These are phyloP conservation scores for Grammomys surdaster DNA, from an alignment of 2,113 vertebrate genomes.

Conservation along the genomic window DNA sequence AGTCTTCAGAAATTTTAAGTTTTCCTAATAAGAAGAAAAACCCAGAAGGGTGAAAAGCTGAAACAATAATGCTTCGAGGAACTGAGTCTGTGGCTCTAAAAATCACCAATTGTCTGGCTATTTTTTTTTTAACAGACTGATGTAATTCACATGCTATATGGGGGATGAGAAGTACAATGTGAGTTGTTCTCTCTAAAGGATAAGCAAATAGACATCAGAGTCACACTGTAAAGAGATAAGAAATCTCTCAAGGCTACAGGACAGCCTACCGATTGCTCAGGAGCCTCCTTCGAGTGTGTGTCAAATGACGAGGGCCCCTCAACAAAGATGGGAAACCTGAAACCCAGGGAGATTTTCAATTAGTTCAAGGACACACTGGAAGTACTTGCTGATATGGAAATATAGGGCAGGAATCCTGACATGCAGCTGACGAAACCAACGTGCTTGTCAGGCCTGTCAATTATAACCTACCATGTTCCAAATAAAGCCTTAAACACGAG, in stretches of 20 bases:
- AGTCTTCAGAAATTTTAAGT: slow-evolving; percentile 36
- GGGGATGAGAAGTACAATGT: background rate
- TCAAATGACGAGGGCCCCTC: slow-evolving; percentile 74
- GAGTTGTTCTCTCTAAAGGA: slow-evolving; percentile 46
- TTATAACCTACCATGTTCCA: slow-evolving; percentile 77
- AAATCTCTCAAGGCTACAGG: slow-evolving; percentile 56
- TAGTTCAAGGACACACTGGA: slow-evolving; percentile 82
- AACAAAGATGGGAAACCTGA: slow-evolving; percentile 73
- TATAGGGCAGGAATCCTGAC: slow-evolving; percentile 83
- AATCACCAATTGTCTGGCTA: background rate
- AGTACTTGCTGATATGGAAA: slow-evolving; percentile 80
- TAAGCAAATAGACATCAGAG: slow-evolving; percentile 63
- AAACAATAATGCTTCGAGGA: background rate
- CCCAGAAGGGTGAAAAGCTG: background rate
- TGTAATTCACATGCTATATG: slow-evolving; percentile 54
- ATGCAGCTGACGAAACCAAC: slow-evolving; percentile 75
- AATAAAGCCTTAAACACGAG: slow-evolving; percentile 67
- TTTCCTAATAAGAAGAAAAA: slow-evolving; percentile 21
- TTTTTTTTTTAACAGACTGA: background rate
- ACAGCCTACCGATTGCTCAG: background rate
- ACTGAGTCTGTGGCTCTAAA: background rate
- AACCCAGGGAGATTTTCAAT: slow-evolving; percentile 84
- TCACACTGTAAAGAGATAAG: slow-evolving; percentile 54
- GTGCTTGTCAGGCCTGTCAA: slow-evolving; percentile 82
- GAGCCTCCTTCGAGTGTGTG: slow-evolving; percentile 31